Conservation (phyloP, 1,140 invertebrate species). For the Heliconius hewitsoni region DNA sequence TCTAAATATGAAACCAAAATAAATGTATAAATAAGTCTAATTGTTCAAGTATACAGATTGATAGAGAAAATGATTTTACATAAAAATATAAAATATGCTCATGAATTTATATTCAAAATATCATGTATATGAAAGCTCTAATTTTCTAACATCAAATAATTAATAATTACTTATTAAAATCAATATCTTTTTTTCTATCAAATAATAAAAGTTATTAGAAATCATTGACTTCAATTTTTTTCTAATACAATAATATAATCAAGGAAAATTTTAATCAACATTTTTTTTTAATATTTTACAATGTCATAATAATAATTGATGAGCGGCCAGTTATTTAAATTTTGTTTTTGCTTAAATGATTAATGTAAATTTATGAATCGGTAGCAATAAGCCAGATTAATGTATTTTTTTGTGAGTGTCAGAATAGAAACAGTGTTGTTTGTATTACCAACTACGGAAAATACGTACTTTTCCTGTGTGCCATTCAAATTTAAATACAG, state of each 20-base stretch:
- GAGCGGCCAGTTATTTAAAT: slow-evolving; percentile 5
- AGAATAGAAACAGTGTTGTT: not conserved
- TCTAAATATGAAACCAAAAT: too few species aligned
- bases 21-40: too few species aligned
- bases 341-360: slow-evolving; percentile 1
- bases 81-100: too few species aligned
- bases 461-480: not conserved
- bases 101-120: too few species aligned
- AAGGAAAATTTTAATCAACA: not conserved
- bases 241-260: not conserved
- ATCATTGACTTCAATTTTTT: not conserved
- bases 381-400: slow-evolving; percentile 33
- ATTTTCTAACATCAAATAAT: not conserved
- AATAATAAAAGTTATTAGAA: not conserved
- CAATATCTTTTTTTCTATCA: not conserved
- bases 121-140: too few species aligned
- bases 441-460: not conserved
- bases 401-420: slow-evolving; percentile 20
- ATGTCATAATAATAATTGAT: slow-evolving; percentile 8
- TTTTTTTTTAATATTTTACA: not conserved
- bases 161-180: too few species aligned
- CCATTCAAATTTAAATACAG: too few species aligned
- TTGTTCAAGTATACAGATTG: too few species aligned
- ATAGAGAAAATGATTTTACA: too few species aligned
- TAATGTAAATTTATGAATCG: slow-evolving; percentile 1